Base-by-base conservation (phyloP, 2,888 invertebrate genomes). In the Teleogryllus oceanicus region DNA sequence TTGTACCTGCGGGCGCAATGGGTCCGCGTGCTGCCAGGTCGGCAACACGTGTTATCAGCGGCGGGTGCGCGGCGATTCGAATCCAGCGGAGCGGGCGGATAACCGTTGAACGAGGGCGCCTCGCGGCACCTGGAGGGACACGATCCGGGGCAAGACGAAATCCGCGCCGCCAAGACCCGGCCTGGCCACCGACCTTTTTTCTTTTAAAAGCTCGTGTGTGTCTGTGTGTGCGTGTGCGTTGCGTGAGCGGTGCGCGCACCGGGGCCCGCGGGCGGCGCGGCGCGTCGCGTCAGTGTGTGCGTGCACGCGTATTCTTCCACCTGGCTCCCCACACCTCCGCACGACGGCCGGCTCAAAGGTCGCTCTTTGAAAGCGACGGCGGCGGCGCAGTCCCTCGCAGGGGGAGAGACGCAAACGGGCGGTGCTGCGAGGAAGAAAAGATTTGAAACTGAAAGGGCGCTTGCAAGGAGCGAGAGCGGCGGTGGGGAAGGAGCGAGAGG, bases 71-170 rank as follows among this genome's bases (percentile, higher is more conserved):
- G 37, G 37, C 37, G 37, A 18, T 62, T 62, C 62, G n/a, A 62
- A 62, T 62, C n/a, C 62, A 18, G 16, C 62, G 62, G 62, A n/a
- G 62, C 62, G 62, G 16, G 16, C 3, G 62, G 62, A 12, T 37
- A 37, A 62, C 62, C 62, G 62, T 62, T 62, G 62, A 62, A n/a
- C 62, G n/a, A 62, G 62, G 62, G 62, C 62, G n/a, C 62, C 62
- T 62, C n/a, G 13, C 37, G 13, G 62, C 62, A 62, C 62, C 62
- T 62, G 62, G 62, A 62, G 13, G 37, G 62, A 62, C 62, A 62
- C 62, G 62, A 62, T 62, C 62, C 62, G 62, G 62, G 62, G 62
- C 62, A 62, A 62, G 62, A 62, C 62, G 62, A 62, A 62, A 62
- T 62, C 62, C n/a, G 62, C 62, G 62, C n/a, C 62, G 62, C 16